Evolutionary conservation across 2,888 invertebrate genomes (phyloP).

Genomic region (Hermaeophaga mercurialis): DNA sequence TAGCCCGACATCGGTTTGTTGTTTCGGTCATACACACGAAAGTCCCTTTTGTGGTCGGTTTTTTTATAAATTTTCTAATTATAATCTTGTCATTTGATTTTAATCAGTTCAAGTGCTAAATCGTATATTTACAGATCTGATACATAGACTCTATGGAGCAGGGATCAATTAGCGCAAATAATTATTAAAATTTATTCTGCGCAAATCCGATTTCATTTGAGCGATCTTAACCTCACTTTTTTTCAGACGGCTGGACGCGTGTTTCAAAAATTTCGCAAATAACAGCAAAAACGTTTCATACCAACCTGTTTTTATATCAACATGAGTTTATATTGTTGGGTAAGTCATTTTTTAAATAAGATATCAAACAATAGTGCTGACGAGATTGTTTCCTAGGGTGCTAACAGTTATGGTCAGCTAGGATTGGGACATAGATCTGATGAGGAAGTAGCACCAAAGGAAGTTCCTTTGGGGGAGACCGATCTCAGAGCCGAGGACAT

Average conservation of each 20-base stretch:
- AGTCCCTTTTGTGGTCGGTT: constrained; percentile 7
- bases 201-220: constrained; percentile 5
- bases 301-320: constrained; percentile 29
- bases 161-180: constrained; percentile 3
- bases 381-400: constrained; percentile 64
- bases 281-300: constrained; percentile 39
- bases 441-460: constrained; percentile 65
- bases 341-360: constrained; percentile 39
- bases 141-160: constrained; percentile 3
- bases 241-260: constrained; percentile 41
- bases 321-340: constrained; percentile 54
- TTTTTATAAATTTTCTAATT: constrained; percentile 10
- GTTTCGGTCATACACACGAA: not conserved
- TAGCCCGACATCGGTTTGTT: too few species aligned
- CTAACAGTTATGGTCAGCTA: constrained; percentile 83
- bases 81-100: constrained; percentile 10
- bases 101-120: constrained; percentile 2
- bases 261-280: constrained; percentile 39
- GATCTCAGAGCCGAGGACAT: constrained; percentile 59
- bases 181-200: constrained; percentile 11
- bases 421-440: constrained; percentile 72
- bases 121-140: not conserved
- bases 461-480: constrained; percentile 50
- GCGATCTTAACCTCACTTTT: constrained; percentile 41
- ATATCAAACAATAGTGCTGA: constrained; percentile 17